phyloP scores from a whole-genome alignment of 2,797 vertebrate species.

The Orestias chungarensis region DNA sequence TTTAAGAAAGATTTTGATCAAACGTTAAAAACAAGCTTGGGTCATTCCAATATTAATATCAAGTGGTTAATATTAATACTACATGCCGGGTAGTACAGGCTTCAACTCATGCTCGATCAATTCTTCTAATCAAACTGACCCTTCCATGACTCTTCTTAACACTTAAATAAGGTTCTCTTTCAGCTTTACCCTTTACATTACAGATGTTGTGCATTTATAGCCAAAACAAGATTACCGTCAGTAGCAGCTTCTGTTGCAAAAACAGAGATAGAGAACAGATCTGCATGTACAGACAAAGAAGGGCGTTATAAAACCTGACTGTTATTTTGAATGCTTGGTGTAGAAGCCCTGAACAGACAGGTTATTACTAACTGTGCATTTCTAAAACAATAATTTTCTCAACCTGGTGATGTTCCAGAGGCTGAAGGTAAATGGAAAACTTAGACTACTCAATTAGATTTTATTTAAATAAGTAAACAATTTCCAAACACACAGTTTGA shows the following conservation, averaged over 20 bases:
- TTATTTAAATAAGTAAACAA: not conserved
- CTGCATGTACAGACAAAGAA: slow-evolving; percentile 16
- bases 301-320: not conserved
- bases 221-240: slow-evolving; percentile 4
- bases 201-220: slow-evolving; percentile 20
- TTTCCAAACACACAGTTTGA: no score
- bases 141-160: not conserved
- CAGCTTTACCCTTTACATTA: not conserved
- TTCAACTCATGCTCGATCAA: not conserved
- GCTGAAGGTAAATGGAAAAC: not conserved
- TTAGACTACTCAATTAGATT: not conserved
- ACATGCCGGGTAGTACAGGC: no score
- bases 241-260: slow-evolving; percentile 40
- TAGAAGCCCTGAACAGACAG: not conserved
- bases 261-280: slow-evolving; percentile 38
- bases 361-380: not conserved
- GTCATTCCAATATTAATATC: not conserved
- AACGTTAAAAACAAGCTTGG: not conserved
- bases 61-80: not conserved
- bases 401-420: not conserved
- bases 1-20: not conserved
- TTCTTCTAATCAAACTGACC: not conserved
- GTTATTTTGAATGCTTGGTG: not conserved
- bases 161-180: not conserved
- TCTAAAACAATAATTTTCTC: no score